phyloP scores from a whole-genome alignment of 2,797 vertebrate genomes.

The Takifugu ocellatus region DNA sequence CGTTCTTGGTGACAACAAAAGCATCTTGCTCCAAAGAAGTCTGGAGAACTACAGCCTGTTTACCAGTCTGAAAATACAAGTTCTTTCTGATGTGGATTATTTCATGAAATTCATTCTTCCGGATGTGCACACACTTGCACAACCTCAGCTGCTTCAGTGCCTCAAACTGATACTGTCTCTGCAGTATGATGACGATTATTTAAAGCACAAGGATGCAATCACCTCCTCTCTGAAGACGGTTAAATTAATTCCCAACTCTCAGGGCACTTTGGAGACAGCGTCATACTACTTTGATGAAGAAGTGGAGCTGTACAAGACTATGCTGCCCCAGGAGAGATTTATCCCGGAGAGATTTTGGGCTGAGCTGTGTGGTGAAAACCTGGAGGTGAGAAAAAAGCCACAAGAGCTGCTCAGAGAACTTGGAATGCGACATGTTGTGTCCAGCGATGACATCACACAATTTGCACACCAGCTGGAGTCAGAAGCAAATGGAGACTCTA shows the following conservation, averaged over 20 bases:
- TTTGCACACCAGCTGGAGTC: slow-evolving; percentile 69
- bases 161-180: slow-evolving; percentile 60
- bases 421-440: slow-evolving; percentile 69
- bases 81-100: slow-evolving; percentile 58
- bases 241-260: slow-evolving; percentile 55
- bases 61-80: slow-evolving; percentile 26
- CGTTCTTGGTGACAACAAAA: slow-evolving; percentile 12
- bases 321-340: slow-evolving; percentile 69
- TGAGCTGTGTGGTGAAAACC: not conserved
- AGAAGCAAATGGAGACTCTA: slow-evolving; percentile 39
- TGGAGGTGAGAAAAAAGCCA: fast-evolving
- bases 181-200: fast-evolving
- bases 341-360: slow-evolving; percentile 62
- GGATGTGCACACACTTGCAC: slow-evolving; percentile 38
- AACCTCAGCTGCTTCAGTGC: slow-evolving; percentile 47
- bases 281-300: slow-evolving; percentile 70
- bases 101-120: slow-evolving; percentile 71
- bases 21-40: slow-evolving; percentile 56
- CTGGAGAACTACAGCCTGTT: slow-evolving; percentile 8
- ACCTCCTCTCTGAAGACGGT: slow-evolving; percentile 46
- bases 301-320: slow-evolving; percentile 47
- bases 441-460: slow-evolving; percentile 49
- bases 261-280: slow-evolving; percentile 51
- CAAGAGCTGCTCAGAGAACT: slow-evolving; percentile 40
- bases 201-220: not conserved